These are phyloP conservation scores for Malurus alboscapulatus DNA, from an alignment of 2,113 vertebrate genomes.

Conservation along the genomic window DNA sequence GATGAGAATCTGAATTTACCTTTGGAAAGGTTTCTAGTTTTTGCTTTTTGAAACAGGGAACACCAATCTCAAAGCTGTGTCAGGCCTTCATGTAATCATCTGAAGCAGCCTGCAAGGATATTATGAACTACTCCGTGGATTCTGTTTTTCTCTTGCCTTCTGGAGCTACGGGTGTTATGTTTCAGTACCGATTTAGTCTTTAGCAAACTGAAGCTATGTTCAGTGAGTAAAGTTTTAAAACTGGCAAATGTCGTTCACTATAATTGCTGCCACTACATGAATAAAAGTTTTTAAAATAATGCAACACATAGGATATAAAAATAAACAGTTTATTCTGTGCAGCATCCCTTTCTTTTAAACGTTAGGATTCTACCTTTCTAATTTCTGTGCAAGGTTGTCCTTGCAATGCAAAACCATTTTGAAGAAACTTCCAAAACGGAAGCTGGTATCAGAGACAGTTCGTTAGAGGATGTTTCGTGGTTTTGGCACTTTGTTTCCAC, in stretches of 20 bases:
- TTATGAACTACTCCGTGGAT: background rate
- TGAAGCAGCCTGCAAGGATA: background rate
- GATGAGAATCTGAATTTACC: background rate
- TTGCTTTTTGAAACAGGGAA: background rate
- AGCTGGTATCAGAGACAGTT: background rate
- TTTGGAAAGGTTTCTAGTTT: background rate
- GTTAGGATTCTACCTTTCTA: background rate
- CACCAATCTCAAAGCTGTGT: background rate
- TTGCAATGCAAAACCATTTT: background rate
- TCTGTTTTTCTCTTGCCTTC: background rate
- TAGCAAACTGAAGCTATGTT: background rate
- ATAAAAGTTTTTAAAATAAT: background rate
- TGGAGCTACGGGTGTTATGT: background rate
- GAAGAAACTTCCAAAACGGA: background rate
- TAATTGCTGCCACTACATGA: background rate
- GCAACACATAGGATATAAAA: background rate
- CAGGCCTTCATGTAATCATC: background rate
- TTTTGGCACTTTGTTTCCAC: conserved; percentile 3
- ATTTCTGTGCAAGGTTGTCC: background rate
- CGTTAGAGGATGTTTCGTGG: background rate
- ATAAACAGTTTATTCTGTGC: conserved; percentile 10
- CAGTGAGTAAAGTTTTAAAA: background rate
- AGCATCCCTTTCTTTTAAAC: background rate
- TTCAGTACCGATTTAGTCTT: background rate
- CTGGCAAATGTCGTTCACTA: background rate